These are phyloP conservation scores for Coregonus sp. DNA, from an alignment of 2,797 vertebrate genomes.

Conservation along the genomic window DNA sequence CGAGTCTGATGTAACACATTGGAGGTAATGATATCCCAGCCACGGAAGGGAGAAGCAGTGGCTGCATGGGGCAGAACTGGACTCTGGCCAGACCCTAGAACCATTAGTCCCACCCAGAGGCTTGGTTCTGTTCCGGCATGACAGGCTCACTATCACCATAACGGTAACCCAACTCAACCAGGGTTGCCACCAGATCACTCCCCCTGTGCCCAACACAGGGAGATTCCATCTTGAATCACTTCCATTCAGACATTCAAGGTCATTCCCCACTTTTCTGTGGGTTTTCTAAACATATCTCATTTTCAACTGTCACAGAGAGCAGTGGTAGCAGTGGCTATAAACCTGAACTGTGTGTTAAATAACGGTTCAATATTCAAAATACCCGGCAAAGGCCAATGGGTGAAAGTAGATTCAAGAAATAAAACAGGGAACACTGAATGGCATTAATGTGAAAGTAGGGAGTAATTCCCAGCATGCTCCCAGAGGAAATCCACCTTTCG, in stretches of 20 bases:
- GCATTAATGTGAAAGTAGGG: conserved; percentile 69
- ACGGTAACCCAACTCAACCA: conserved; percentile 68
- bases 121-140: conserved; percentile 52
- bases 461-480: conserved; percentile 68
- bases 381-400: conserved; percentile 56
- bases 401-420: conserved; percentile 59
- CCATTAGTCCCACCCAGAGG: conserved; percentile 69
- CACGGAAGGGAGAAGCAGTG: conserved; percentile 45
- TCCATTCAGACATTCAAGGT: conserved; percentile 35
- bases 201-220: conserved; percentile 50
- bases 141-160: conserved; percentile 53
- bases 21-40: conserved; percentile 74
- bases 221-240: conserved; percentile 37
- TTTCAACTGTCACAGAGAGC: conserved; percentile 28
- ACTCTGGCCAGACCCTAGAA: conserved; percentile 68
- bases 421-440: conserved; percentile 64
- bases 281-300: conserved; percentile 28
- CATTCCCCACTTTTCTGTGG: conserved; percentile 22
- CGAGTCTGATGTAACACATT: conserved; percentile 73
- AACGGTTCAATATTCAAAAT: conserved; percentile 62
- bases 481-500: conserved; percentile 70
- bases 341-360: conserved; percentile 16
- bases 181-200: conserved; percentile 54
- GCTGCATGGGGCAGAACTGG: conserved; percentile 62
- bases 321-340: neutral